Evolutionary conservation across 2,797 vertebrate genomes (phyloP).

Genomic region (Myioborus melanocephalus): DNA sequence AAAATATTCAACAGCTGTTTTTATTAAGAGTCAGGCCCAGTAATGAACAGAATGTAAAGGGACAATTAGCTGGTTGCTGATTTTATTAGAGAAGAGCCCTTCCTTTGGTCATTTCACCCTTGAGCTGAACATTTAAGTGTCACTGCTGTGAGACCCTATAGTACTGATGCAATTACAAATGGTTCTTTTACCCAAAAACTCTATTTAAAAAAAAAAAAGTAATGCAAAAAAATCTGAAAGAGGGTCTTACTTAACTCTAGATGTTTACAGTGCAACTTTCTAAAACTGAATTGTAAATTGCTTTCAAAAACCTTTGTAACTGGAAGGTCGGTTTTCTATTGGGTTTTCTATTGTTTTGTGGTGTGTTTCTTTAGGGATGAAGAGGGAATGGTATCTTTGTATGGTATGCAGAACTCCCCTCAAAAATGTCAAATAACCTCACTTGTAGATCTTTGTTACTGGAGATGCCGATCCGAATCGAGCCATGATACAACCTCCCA

Average conservation of each 20-base stretch:
- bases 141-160: not conserved
- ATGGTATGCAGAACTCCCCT: not conserved
- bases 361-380: not conserved
- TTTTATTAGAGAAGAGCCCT: not conserved
- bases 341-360: constrained; percentile 23
- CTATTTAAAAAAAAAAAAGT: not conserved
- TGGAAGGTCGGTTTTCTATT: constrained; percentile 40
- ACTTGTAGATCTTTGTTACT: not conserved
- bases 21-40: not conserved
- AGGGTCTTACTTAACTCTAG: constrained; percentile 33
- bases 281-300: constrained; percentile 42
- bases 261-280: constrained; percentile 47
- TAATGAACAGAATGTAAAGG: not conserved
- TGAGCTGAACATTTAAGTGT: not conserved
- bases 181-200: not conserved
- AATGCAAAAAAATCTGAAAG: constrained; percentile 7
- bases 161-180: not conserved
- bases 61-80: not conserved
- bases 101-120: constrained; percentile 5
- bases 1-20: not conserved
- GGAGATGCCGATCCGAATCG: not conserved
- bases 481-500: not conserved
- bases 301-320: constrained; percentile 33
- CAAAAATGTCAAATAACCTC: not conserved
- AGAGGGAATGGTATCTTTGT: constrained; percentile 6